Conservation (phyloP, 2,888 invertebrate genomes). For the Pristionchus exspectatus region DNA sequence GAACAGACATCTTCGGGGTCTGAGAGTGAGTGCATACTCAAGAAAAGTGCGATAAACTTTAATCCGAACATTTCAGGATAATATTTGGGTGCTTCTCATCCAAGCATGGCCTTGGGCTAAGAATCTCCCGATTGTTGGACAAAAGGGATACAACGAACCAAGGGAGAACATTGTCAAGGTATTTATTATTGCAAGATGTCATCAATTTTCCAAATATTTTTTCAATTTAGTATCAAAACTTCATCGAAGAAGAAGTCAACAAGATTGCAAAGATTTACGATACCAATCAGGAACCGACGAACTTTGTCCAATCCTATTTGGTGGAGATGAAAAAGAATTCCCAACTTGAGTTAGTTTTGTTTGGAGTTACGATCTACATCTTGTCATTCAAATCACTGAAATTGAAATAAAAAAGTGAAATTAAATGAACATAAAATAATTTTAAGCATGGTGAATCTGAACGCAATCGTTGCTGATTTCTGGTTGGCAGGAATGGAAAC, state of each 20-base stretch:
- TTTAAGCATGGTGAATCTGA: slow-evolving; percentile 51
- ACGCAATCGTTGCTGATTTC: slow-evolving; percentile 61
- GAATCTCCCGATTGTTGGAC: not conserved
- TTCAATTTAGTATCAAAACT: slow-evolving; percentile 19
- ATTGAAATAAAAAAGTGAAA: no score
- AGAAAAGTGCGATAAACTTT: not conserved
- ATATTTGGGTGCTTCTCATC: not conserved
- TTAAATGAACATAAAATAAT: no score
- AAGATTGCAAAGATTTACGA: not conserved
- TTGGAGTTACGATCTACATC: not conserved
- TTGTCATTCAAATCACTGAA: no score
- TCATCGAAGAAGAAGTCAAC: slow-evolving; percentile 44
- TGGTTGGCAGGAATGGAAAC: slow-evolving; percentile 73
- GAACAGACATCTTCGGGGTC: slow-evolving; percentile 43
- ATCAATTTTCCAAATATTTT: not conserved
- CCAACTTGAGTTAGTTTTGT: not conserved
- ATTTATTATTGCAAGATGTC: no score
- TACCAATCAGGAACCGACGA: not conserved
- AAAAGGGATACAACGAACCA: not conserved
- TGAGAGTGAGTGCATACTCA: not conserved
- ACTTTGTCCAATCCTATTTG: slow-evolving; percentile 44
- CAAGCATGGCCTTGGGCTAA: not conserved
- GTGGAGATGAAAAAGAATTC: slow-evolving; percentile 42
- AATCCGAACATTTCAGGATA: not conserved
- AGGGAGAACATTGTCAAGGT: not conserved